Percentiles rank a stretch among this genome's conserved stretches.
These are phyloP conservation scores for Linnaemya vulpina DNA, from an alignment of 2,888 invertebrate genomes.

Conservation along the genomic window DNA sequence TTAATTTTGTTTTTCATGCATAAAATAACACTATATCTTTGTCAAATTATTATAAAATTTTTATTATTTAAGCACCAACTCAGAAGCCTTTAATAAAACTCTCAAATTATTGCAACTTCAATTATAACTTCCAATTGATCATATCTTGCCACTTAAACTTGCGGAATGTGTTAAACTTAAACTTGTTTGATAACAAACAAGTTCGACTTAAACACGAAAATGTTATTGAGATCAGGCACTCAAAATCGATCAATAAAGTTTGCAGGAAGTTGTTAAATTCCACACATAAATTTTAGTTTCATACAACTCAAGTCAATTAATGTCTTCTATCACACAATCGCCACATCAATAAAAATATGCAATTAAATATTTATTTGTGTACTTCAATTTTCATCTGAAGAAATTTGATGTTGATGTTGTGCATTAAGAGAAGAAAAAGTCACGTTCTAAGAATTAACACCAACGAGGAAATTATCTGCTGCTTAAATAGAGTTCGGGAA, in stretches of 20 bases:
- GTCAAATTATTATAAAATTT: neutral
- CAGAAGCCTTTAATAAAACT: no score
- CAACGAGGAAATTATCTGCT: slow-evolving; percentile 33
- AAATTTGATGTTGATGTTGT: neutral
- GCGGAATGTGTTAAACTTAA: neutral
- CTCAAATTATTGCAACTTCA: neutral
- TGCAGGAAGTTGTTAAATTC: slow-evolving; percentile 37
- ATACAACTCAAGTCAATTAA: slow-evolving; percentile 2
- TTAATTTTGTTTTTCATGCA: no score
- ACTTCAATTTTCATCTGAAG: neutral
- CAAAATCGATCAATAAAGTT: slow-evolving; percentile 10
- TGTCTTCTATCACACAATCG: slow-evolving; percentile 9
- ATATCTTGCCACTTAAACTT: neutral
- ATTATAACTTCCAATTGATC: neutral
- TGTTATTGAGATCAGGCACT: neutral
- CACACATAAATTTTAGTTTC: slow-evolving; percentile 7
- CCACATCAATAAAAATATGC: slow-evolving; percentile 5
- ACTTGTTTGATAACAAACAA: neutral
- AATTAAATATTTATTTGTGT: slow-evolving; percentile 8
- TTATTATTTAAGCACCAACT: no score
- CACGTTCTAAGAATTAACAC: slow-evolving; percentile 53
- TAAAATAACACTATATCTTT: no score
- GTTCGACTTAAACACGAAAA: neutral
- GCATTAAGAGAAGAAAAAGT: slow-evolving; percentile 4
- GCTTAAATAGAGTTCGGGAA: neutral